Percentiles rank a stretch among this genome's conserved stretches.
phyloP scores from a whole-genome alignment of 2,888 invertebrate species.

The Pycnomerus fuliginosus region DNA sequence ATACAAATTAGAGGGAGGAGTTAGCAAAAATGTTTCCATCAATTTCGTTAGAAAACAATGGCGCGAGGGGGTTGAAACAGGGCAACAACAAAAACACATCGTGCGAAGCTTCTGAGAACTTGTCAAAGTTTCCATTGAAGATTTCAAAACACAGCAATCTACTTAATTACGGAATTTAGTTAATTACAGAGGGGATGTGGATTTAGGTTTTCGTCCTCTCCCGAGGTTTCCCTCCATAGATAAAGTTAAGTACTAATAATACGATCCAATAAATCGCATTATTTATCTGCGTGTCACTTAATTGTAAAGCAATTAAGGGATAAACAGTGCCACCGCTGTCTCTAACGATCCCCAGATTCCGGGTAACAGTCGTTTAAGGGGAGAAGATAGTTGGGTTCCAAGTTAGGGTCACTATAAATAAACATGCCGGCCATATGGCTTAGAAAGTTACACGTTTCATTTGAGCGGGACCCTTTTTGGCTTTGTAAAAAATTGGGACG shows the following conservation, averaged over 20 bases:
- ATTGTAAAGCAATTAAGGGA: slow-evolving; percentile 17
- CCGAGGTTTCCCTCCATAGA: too few relatives aligned
- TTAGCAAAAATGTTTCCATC: slow-evolving; percentile 1
- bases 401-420: slow-evolving; percentile 11
- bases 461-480: slow-evolving; percentile 1
- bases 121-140: slow-evolving; percentile 9
- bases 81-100: background rate
- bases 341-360: slow-evolving; percentile 8
- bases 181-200: slow-evolving; percentile 12
- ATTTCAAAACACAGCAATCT: slow-evolving; percentile 7
- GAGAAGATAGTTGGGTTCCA: slow-evolving; percentile 4
- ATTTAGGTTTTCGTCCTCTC: slow-evolving; percentile 6
- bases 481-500: slow-evolving; percentile 1
- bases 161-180: slow-evolving; percentile 20
- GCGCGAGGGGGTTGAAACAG: background rate
- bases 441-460: slow-evolving; percentile 12
- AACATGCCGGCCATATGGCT: slow-evolving; percentile 9
- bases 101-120: background rate
- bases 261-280: background rate
- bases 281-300: slow-evolving; percentile 7
- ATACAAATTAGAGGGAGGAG: slow-evolving; percentile 2
- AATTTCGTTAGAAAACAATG: background rate
- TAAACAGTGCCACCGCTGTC: slow-evolving; percentile 5
- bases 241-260: too few relatives aligned
- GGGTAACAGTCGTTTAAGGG: slow-evolving; percentile 10